phyloP scores from a whole-genome alignment of 2,888 invertebrate genomes.

The Tinea trinotella region DNA sequence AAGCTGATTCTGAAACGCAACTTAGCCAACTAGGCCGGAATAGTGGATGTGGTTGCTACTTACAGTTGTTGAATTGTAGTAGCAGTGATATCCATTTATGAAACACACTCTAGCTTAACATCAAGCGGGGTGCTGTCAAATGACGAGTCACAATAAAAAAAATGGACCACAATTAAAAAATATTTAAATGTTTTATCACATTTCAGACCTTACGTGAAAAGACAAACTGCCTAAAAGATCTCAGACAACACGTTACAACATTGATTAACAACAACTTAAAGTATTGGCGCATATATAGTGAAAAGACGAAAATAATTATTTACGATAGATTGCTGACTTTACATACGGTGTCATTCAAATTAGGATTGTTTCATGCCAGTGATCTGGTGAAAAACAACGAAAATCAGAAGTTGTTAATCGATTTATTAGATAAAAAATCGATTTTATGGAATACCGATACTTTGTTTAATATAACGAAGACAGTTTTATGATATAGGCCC shows the following conservation, averaged over 20 bases:
- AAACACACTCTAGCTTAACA: no score
- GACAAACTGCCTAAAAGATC: slow-evolving; percentile 56
- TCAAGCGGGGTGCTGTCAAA: no score
- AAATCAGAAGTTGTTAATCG: slow-evolving; percentile 35
- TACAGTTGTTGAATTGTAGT: no score
- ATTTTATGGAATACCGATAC: slow-evolving; percentile 48
- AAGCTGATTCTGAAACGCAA: no score
- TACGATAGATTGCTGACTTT: slow-evolving; percentile 51
- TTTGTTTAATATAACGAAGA: slow-evolving; percentile 30
- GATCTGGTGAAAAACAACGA: slow-evolving; percentile 41
- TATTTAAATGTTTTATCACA: background rate
- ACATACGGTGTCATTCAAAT: slow-evolving; percentile 46
- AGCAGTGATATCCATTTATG: no score
- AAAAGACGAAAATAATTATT: slow-evolving; percentile 43
- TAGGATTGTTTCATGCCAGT: slow-evolving; percentile 46
- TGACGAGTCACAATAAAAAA: no score
- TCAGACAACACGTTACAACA: slow-evolving; percentile 62
- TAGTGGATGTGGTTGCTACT: no score
- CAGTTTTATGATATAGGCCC: background rate
- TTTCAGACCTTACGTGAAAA: slow-evolving; percentile 48
- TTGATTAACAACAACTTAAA: slow-evolving; percentile 65
- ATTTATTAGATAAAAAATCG: slow-evolving; percentile 41
- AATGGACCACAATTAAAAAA: no score
- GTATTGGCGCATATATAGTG: slow-evolving; percentile 61
- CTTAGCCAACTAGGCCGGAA: no score